Evolutionary conservation across 1,140 invertebrate species (phyloP), one percentile per base, ranked within the genome.

Genomic region (Platyscapa corneri): DNA sequence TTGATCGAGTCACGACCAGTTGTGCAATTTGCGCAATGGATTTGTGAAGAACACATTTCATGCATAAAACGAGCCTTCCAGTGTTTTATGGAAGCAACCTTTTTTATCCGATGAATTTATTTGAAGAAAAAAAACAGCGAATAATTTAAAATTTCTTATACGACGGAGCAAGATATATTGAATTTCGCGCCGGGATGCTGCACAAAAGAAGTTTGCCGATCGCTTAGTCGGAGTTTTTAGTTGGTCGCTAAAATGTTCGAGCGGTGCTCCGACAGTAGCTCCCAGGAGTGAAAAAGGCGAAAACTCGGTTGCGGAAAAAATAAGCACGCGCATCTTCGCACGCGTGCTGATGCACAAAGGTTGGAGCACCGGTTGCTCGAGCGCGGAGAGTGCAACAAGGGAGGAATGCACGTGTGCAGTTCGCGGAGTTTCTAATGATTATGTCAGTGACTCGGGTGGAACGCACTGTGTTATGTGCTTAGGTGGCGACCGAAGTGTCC

Each of bases 381-480:
- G 27, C 5, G 5, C 56, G 23, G 1, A 3, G 27, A 46, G n/a
- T n/a, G n/a, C 42, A 46, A 5, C 32, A 53, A 74, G 49, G 81
- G 80, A 65, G 67, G 67, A 82, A 82, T 64, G 78, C 27, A 32
- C 34, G 53, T 30, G 56, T 46, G 39, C 14, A 30, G 3, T n/a
- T 46, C 7, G 60, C 10, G 6, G 37, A 42, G 14, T 39, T 18
- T n/a, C 80, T 60, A 60, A 82, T 74, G 49, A 70, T 82, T 74
- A 82, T 74, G 46, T 46, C 53, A 20, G 76, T 0, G 53, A 60
- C 30, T 77, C 46, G 30, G 42, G 10, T 14, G 46, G 30, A 77
- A 75, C 39, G 42, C 60, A 39, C 67, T 70, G 10, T 2, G n/a
- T 16, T 34, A 37, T 39, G 34, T 23, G 60, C 39, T 46, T 46